phyloP scores from a whole-genome alignment of 92 coral and sea anemone genomes.

The Porites lobata region DNA sequence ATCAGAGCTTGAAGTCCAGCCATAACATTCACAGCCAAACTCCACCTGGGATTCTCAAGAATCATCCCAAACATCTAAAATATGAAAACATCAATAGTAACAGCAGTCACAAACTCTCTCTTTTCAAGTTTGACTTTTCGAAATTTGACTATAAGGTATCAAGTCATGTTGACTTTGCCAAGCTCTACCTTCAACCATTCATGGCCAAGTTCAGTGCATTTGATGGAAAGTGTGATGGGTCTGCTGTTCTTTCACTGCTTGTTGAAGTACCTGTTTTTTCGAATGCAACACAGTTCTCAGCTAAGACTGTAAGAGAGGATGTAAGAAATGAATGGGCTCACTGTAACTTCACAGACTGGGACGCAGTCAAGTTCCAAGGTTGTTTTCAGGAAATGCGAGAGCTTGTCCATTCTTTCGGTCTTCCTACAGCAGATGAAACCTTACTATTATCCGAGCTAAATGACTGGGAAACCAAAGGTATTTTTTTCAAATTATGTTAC shows the following conservation, averaged over 20 bases:
- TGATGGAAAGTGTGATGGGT: conserved; percentile 35
- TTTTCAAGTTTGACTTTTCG: background rate
- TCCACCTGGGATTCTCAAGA: background rate
- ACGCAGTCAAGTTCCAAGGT: conserved; percentile 14
- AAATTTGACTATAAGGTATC: conserved; percentile 2
- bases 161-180: conserved; percentile 37
- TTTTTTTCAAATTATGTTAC: background rate
- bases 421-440: background rate
- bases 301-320: conserved; percentile 40
- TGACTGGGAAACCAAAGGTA: no score
- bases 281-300: conserved; percentile 1
- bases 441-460: no score
- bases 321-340: conserved; percentile 56
- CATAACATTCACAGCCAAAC: conserved; percentile 31
- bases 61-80: conserved; percentile 24
- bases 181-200: conserved; percentile 52
- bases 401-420: conserved; percentile 21
- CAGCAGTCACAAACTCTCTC: background rate
- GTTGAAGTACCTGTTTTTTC: conserved; percentile 40
- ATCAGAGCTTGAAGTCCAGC: conserved; percentile 2
- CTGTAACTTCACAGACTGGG: conserved; percentile 65
- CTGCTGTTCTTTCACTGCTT: conserved; percentile 31
- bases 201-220: conserved; percentile 58
- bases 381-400: conserved; percentile 41
- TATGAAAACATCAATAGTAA: conserved; percentile 31